These are phyloP conservation scores for Gnatocerus cornutus DNA, from an alignment of 2,888 invertebrate genomes.

Conservation along the genomic window DNA sequence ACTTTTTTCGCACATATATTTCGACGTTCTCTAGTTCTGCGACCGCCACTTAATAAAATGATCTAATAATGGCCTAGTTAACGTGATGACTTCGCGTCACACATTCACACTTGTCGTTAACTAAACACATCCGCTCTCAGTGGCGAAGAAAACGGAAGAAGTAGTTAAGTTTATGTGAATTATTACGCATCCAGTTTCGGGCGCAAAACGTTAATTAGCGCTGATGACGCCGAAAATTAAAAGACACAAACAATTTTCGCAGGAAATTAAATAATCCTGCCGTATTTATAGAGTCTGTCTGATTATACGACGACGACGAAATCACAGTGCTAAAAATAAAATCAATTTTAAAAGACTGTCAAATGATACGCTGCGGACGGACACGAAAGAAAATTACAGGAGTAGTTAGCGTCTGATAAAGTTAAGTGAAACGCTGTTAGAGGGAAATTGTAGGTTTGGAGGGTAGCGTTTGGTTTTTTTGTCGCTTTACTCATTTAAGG, in stretches of 20 bases:
- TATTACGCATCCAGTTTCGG: constrained; percentile 59
- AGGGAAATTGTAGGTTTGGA: constrained; percentile 55
- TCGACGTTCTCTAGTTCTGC: constrained; percentile 7
- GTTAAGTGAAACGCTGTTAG: constrained; percentile 46
- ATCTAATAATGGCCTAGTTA: constrained; percentile 62
- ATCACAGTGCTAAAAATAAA: constrained; percentile 38
- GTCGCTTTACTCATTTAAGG: constrained; percentile 59
- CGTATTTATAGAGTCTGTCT: constrained; percentile 35
- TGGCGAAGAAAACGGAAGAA: constrained; percentile 70
- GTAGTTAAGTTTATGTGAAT: constrained; percentile 68
- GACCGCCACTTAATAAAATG: constrained; percentile 45
- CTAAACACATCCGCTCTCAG: constrained; percentile 68
- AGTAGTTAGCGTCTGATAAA: constrained; percentile 38
- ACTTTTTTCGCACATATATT: constrained; percentile 1
- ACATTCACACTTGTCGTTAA: constrained; percentile 68
- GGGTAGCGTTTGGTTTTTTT: constrained; percentile 59
- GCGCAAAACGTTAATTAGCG: constrained; percentile 51
- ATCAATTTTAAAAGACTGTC: constrained; percentile 30
- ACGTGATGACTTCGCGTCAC: constrained; percentile 70
- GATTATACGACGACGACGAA: constrained; percentile 23
- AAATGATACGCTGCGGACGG: constrained; percentile 40
- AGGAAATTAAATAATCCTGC: constrained; percentile 40
- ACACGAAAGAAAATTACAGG: constrained; percentile 38
- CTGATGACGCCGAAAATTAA: constrained; percentile 28
- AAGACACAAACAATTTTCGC: constrained; percentile 39